A percentile compares a stretch with the other conserved stretches of the same genome.
Conservation (phyloP, 2,797 vertebrate genomes). For the Muraenolepis orangiensis region DNA sequence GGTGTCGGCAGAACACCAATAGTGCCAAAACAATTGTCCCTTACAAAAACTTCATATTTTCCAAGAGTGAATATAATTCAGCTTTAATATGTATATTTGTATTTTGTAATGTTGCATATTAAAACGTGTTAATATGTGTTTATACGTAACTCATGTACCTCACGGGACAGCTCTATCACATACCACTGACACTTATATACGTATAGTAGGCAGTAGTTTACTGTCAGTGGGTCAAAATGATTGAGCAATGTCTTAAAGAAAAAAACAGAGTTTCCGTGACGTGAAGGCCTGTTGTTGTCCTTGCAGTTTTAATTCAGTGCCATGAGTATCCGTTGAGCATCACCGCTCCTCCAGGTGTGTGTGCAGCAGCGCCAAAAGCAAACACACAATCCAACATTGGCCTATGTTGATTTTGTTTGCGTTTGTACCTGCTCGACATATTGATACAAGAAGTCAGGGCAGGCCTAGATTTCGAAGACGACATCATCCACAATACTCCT, state of each 20-base stretch:
- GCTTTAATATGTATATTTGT: not conserved
- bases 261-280: not conserved
- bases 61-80: not conserved
- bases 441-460: slow-evolving; percentile 31
- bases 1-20: not conserved
- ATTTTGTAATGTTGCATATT: not conserved
- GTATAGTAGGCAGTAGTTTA: too few species aligned
- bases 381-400: too few species aligned
- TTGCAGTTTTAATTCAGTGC: not conserved
- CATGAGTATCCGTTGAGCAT: not conserved
- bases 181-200: too few species aligned
- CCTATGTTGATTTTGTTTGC: slow-evolving; percentile 43
- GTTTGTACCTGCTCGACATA: slow-evolving; percentile 61
- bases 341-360: not conserved
- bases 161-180: too few species aligned
- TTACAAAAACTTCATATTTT: not conserved
- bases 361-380: too few species aligned
- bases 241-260: too few species aligned
- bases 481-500: not conserved
- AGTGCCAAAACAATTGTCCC: not conserved
- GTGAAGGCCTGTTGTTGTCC: not conserved
- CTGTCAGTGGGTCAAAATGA: too few species aligned
- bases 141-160: not conserved
- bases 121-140: not conserved
- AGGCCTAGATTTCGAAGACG: not conserved